phyloP scores from a whole-genome alignment of 2,797 vertebrate species.

The Iguana delicatissima region DNA sequence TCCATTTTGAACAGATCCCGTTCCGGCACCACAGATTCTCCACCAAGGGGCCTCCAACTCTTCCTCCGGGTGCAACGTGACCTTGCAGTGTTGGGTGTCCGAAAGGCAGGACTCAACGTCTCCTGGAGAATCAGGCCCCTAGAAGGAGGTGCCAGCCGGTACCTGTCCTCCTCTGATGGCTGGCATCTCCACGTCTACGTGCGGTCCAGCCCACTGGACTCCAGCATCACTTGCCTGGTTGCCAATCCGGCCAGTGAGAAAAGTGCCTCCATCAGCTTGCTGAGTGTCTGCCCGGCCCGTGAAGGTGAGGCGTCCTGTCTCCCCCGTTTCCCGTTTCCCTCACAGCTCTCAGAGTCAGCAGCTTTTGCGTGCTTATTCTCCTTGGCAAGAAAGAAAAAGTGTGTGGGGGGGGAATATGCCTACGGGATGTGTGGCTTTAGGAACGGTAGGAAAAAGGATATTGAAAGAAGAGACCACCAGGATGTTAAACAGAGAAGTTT shows the following conservation, averaged over 20 bases:
- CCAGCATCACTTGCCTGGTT: neutral
- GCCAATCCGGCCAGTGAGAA: neutral
- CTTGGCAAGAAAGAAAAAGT: too few species aligned
- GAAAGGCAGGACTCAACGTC: neutral
- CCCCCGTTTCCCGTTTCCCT: neutral
- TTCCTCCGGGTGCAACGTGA: neutral
- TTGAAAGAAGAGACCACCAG: too few species aligned
- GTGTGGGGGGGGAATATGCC: too few species aligned
- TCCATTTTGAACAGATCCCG: neutral
- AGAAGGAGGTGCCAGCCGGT: neutral
- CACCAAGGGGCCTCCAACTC: neutral
- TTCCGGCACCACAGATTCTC: neutral
- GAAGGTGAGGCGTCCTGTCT: neutral
- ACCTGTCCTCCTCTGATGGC: neutral
- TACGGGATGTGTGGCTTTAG: too few species aligned
- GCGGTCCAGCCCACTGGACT: neutral
- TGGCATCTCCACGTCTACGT: neutral
- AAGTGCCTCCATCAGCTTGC: neutral
- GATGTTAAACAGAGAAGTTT: too few species aligned
- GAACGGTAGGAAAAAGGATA: too few species aligned
- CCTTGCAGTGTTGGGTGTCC: neutral
- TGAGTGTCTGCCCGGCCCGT: neutral
- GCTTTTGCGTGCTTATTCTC: too few species aligned
- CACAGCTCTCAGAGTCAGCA: too few species aligned
- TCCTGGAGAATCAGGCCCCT: neutral